A percentile compares a stretch with the other conserved stretches of the same genome.
phyloP scores from a whole-genome alignment of 2,888 invertebrate species.

The Coleophora deauratella region DNA sequence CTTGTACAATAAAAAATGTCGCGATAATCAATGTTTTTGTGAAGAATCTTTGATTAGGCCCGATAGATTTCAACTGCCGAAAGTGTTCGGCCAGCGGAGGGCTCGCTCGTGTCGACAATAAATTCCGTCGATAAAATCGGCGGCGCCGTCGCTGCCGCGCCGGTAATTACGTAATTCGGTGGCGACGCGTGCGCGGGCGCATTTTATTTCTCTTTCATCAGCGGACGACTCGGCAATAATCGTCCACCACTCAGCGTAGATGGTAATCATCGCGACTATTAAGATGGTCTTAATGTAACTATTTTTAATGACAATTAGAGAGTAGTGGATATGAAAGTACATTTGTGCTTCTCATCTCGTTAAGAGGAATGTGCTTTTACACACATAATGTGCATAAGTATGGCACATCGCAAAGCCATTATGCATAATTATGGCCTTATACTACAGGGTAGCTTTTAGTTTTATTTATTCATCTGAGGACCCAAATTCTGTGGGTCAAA shows the following conservation, averaged over 20 bases:
- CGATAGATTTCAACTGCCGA: conserved; percentile 14
- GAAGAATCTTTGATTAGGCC: neutral
- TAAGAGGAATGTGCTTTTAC: too few relatives aligned
- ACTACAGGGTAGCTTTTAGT: too few relatives aligned
- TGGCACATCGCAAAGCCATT: too few relatives aligned
- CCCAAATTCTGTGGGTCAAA: too few relatives aligned
- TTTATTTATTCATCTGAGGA: too few relatives aligned
- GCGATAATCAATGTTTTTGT: neutral
- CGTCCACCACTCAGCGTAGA: conserved; percentile 70
- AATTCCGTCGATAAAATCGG: conserved; percentile 74
- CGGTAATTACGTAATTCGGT: conserved; percentile 73
- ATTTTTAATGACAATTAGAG: conserved; percentile 55
- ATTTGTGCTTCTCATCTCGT: too few relatives aligned
- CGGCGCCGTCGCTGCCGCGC: conserved; percentile 53
- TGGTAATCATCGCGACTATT: conserved; percentile 70
- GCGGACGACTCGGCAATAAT: conserved; percentile 64
- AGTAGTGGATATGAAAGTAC: conserved; percentile 35
- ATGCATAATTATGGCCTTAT: too few relatives aligned
- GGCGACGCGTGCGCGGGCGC: conserved; percentile 69
- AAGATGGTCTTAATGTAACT: conserved; percentile 64
- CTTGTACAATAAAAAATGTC: neutral
- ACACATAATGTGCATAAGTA: too few relatives aligned
- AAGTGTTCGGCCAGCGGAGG: conserved; percentile 34
- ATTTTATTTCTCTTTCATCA: conserved; percentile 65
- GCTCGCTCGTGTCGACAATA: conserved; percentile 63